These are phyloP conservation scores for Sterna hirundo DNA, from an alignment of 2,113 vertebrate genomes.

Conservation along the genomic window DNA sequence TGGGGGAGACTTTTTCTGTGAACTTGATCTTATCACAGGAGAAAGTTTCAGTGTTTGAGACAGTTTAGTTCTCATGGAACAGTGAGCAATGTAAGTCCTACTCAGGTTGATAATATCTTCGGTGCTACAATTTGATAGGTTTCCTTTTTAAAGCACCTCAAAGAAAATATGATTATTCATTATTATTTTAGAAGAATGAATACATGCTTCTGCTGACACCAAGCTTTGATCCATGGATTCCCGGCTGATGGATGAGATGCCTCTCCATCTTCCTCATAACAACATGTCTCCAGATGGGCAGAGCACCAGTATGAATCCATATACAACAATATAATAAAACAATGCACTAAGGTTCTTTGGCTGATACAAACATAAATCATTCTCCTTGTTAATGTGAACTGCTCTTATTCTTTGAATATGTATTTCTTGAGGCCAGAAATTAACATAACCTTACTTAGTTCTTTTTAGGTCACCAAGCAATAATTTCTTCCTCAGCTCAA, in stretches of 20 bases:
- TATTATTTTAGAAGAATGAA: background rate
- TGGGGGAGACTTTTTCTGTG: background rate
- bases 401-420: background rate
- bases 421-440: background rate
- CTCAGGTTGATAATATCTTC: background rate
- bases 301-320: background rate
- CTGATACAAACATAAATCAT: background rate
- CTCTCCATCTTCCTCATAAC: background rate
- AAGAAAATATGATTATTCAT: background rate
- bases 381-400: background rate
- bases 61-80: constrained; percentile 15
- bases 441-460: background rate
- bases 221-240: constrained; percentile 4
- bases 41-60: constrained; percentile 5
- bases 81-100: background rate
- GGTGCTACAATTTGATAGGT: background rate
- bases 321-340: background rate
- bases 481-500: background rate
- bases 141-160: constrained; percentile 1
- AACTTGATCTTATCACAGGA: background rate
- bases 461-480: background rate
- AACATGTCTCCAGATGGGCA: background rate
- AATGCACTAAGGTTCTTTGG: background rate
- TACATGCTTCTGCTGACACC: background rate
- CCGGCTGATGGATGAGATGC: background rate